These are phyloP conservation scores for Rhagoletis pomonella DNA, from an alignment of 1,140 invertebrate genomes.

Conservation along the genomic window DNA sequence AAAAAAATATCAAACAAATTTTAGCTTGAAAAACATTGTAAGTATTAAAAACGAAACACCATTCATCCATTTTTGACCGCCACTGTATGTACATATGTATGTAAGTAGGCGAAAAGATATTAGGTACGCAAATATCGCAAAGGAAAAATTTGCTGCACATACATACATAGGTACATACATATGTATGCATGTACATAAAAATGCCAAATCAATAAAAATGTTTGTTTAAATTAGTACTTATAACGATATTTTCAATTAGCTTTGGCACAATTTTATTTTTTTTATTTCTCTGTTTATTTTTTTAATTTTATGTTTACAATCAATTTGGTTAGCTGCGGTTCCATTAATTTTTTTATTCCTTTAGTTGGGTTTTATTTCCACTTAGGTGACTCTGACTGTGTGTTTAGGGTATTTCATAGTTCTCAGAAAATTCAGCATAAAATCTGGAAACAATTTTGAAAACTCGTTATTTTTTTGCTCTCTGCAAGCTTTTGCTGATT, in stretches of 20 bases:
- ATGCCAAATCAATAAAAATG: conserved; percentile 51
- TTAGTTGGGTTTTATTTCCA: not conserved
- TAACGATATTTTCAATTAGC: conserved; percentile 36
- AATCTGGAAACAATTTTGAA: not conserved
- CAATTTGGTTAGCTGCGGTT: not conserved
- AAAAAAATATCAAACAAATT: too few relatives aligned
- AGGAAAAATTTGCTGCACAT: not conserved
- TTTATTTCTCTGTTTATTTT: not conserved
- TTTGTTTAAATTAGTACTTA: conserved; percentile 49
- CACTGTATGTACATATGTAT: not conserved
- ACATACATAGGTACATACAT: not conserved
- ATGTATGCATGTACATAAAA: not conserved
- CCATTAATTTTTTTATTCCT: conserved; percentile 20
- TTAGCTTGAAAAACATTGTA: too few relatives aligned
- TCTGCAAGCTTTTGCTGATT: too few relatives aligned
- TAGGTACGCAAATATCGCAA: not conserved
- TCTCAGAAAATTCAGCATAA: not conserved
- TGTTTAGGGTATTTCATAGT: not conserved
- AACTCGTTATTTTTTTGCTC: not conserved
- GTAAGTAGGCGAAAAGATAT: not conserved
- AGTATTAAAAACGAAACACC: too few relatives aligned
- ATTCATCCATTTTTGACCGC: too few relatives aligned
- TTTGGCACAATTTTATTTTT: not conserved
- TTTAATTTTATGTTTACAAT: not conserved
- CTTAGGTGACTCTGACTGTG: not conserved